These are phyloP conservation scores for Drosophila murphyi DNA, from an alignment of 1,140 invertebrate species.

Conservation along the genomic window DNA sequence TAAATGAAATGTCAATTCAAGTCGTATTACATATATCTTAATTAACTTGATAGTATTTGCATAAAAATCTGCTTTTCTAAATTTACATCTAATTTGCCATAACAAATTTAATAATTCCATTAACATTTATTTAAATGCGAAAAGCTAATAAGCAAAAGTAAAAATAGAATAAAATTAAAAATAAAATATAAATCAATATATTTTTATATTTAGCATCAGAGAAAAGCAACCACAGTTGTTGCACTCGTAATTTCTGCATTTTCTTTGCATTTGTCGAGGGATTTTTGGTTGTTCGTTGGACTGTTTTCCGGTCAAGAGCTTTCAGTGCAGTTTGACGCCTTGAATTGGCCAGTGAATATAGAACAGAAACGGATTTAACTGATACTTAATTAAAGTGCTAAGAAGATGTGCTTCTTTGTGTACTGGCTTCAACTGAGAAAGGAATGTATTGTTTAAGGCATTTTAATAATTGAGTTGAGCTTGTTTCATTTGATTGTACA, in stretches of 20 bases:
- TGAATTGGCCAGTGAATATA: slow-evolving; percentile 3
- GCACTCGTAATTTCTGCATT: not conserved
- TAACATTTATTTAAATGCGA: no score
- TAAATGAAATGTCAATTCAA: not conserved
- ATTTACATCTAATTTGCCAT: no score
- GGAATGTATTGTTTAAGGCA: slow-evolving; percentile 44
- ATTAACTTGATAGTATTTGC: no score
- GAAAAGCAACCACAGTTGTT: not conserved
- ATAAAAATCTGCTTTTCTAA: no score
- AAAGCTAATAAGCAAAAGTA: no score
- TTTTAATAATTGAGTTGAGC: no score
- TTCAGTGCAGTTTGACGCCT: slow-evolving; percentile 10
- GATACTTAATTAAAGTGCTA: not conserved
- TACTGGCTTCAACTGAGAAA: slow-evolving; percentile 49
- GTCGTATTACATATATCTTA: no score
- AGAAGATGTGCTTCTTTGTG: slow-evolving; percentile 49
- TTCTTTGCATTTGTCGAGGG: slow-evolving; percentile 3
- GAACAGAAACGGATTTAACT: not conserved
- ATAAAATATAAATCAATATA: no score
- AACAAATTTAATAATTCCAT: no score
- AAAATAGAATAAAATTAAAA: no score
- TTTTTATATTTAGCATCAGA: no score
- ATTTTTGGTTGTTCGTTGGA: not conserved
- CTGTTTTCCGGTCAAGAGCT: slow-evolving; percentile 2
- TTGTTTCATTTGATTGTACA: no score